phyloP scores from a whole-genome alignment of 2,888 invertebrate genomes.

The Horisme vitalbata region DNA sequence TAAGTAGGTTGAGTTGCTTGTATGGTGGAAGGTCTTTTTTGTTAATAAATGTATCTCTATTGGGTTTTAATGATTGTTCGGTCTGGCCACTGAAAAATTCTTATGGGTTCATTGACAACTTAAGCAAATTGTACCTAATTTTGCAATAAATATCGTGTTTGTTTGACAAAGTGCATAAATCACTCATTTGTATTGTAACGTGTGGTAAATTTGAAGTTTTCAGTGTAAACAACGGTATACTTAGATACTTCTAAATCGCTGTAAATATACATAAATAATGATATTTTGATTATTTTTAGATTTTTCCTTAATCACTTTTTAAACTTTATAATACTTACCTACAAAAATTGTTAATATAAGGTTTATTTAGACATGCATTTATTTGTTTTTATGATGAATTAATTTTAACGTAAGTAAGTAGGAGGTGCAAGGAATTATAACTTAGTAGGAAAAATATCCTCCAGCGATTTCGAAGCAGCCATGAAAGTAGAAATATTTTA shows the following conservation, averaged over 20 bases:
- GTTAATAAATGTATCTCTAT: slow-evolving; percentile 8
- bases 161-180: slow-evolving; percentile 26
- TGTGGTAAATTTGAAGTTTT: slow-evolving; percentile 36
- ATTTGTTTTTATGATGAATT: background rate
- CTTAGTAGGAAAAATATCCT: slow-evolving; percentile 19
- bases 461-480: slow-evolving; percentile 52
- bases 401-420: slow-evolving; percentile 27
- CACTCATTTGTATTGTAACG: slow-evolving; percentile 25
- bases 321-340: too few relatives aligned
- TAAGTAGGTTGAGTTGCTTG: background rate
- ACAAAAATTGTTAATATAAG: too few relatives aligned
- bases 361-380: too few relatives aligned
- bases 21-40: slow-evolving; percentile 5
- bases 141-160: slow-evolving; percentile 13
- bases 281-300: background rate
- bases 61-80: background rate
- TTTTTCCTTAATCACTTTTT: too few relatives aligned
- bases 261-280: slow-evolving; percentile 7
- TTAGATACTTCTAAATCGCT: slow-evolving; percentile 48
- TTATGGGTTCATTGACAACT: slow-evolving; percentile 26
- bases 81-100: slow-evolving; percentile 37
- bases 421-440: slow-evolving; percentile 23
- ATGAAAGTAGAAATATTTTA: slow-evolving; percentile 30
- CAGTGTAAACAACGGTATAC: slow-evolving; percentile 35
- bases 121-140: slow-evolving; percentile 15